Evolutionary conservation across 2,797 vertebrate genomes (phyloP), one percentile per base, ranked within the genome.

Genomic region (Neosilurus hyrtlii): DNA sequence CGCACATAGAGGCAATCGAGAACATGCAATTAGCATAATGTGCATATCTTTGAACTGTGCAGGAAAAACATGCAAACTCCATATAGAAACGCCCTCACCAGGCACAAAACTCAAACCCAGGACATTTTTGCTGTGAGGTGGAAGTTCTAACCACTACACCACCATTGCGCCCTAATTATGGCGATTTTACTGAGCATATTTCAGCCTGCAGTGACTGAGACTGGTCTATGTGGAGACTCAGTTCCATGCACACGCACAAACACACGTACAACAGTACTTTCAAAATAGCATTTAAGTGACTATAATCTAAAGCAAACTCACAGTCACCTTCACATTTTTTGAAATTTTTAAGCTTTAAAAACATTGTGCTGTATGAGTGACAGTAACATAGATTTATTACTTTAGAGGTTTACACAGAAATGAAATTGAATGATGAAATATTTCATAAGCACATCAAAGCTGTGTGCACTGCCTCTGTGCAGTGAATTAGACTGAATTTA

Each of bases 391-490:
- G 16, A 70, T 76, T 37, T 62, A n/a, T 52, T 11, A 74, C 52
- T n/a, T 73, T 52, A 51, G 14, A 35, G 26, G 14, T n/a, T 74
- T 65, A 65, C 61, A 61, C 22, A 82, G 76, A 12, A 72, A 63
- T 62, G 16, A 52, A 37, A 2, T n/a, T 51, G 73, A 20, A 43
- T 37, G 62, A 16, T 43, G 16, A 59, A 66, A 66, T 75, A 37
- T 66, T 24, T 14, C 57, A 68, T 37, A 65, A 74, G 43, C 51
- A 65, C 49, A 75, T 83, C 54, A 78, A 79, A 59, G 73, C 73
- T 35, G 11, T 30, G 24, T 18, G 37, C 12, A 6, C n/a, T 62
- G 26, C 16, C 66, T 35, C 16, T 30, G 49, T 72, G 67, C 49
- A 54, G 57, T 52, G 56, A 26, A 54, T n/a, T 11, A 71, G 43